Conservation (phyloP, 2,888 invertebrate species). For the Andrena bicolor region DNA sequence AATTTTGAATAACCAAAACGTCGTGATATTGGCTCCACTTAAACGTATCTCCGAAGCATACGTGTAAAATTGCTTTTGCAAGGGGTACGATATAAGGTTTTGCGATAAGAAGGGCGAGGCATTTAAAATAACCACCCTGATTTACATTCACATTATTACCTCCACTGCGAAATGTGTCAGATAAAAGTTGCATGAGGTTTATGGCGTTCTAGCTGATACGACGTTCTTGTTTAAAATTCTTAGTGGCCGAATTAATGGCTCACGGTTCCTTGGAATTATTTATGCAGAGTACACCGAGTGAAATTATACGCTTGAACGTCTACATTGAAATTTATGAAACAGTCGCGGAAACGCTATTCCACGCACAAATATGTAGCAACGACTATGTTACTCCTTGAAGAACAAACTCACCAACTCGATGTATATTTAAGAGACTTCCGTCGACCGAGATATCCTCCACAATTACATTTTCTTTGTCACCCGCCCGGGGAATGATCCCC, state of each 20-base stretch:
- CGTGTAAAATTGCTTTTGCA: neutral
- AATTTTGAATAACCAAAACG: too few relatives aligned
- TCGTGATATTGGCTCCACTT: neutral
- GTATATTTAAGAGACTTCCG: neutral
- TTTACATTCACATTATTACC: conserved; percentile 37
- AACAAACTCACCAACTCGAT: neutral
- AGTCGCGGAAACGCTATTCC: neutral
- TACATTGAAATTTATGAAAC: neutral
- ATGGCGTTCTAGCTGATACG: conserved; percentile 11
- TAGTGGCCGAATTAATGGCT: conserved; percentile 6
- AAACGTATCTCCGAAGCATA: neutral
- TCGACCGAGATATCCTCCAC: neutral
- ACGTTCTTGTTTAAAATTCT: conserved; percentile 25
- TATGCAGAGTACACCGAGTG: neutral
- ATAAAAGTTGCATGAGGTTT: conserved; percentile 30
- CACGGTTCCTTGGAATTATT: neutral
- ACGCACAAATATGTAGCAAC: too few relatives aligned
- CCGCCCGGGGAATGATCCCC: neutral
- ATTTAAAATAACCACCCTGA: conserved; percentile 21
- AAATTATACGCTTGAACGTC: neutral
- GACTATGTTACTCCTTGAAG: too few relatives aligned
- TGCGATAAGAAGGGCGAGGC: conserved; percentile 7
- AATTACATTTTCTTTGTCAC: neutral
- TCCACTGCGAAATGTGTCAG: conserved; percentile 17
- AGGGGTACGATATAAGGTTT: conserved; percentile 2